Evolutionary conservation across 2,888 invertebrate genomes (phyloP).

Genomic region (Adelphocoris suturalis): DNA sequence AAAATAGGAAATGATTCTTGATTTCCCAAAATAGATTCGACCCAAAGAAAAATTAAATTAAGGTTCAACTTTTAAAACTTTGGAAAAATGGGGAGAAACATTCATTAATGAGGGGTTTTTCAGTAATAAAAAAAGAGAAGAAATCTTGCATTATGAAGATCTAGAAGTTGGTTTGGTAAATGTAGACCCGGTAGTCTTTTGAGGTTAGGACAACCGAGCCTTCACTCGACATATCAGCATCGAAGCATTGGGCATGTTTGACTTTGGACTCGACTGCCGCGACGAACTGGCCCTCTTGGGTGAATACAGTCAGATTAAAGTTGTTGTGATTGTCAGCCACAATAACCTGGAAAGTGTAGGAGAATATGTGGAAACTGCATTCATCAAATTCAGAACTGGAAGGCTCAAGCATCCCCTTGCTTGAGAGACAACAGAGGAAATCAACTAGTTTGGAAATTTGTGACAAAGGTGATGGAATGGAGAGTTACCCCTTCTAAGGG

Average conservation of each 20-base stretch:
- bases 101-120: neutral
- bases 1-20: constrained; percentile 43
- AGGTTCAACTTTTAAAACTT: constrained; percentile 32
- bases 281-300: constrained; percentile 96
- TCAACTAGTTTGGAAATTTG: too few species aligned
- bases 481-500: too few species aligned
- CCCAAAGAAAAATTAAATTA: neutral
- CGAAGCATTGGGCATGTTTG: constrained; percentile 99
- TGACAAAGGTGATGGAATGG: too few species aligned
- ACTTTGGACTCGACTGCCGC: constrained; percentile 99
- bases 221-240: constrained; percentile 99
- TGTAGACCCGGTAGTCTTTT: constrained; percentile 99
- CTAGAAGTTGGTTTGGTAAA: constrained; percentile 82
- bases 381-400: neutral
- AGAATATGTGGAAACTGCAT: constrained; percentile 79
- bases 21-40: neutral
- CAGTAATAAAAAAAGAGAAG: neutral
- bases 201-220: constrained; percentile 98
- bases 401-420: too few species aligned
- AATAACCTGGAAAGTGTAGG: constrained; percentile 84
- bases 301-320: constrained; percentile 99
- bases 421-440: too few species aligned
- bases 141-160: neutral
- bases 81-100: constrained; percentile 1
- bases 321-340: constrained; percentile 99